These are phyloP conservation scores for Lepus americanus DNA, from an alignment of 2,113 vertebrate species.

Conservation along the genomic window DNA sequence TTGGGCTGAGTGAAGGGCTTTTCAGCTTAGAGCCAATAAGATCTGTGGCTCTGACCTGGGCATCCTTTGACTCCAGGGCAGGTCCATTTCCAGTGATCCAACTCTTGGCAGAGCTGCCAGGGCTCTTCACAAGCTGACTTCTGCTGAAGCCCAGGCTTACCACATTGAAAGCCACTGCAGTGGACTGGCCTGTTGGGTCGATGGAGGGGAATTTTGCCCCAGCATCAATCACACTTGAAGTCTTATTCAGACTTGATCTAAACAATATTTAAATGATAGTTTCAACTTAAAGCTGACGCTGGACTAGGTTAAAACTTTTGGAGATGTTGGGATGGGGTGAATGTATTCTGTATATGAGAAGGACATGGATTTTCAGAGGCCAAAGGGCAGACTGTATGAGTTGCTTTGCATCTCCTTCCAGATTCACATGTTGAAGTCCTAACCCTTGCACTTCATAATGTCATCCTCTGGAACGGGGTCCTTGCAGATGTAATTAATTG, in stretches of 20 bases:
- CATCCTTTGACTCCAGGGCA: too few species aligned
- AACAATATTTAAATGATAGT: not conserved
- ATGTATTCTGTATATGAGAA: not conserved
- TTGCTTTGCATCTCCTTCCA: not conserved
- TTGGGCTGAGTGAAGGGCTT: too few species aligned
- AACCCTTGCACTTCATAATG: not conserved
- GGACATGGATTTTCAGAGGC: not conserved
- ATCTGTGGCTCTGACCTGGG: too few species aligned
- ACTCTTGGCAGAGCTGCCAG: too few species aligned
- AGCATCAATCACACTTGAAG: not conserved
- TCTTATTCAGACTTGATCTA: not conserved
- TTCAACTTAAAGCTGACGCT: not conserved
- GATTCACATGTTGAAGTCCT: not conserved
- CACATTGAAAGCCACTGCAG: too few species aligned
- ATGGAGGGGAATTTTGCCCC: not conserved
- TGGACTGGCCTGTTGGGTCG: too few species aligned
- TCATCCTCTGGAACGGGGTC: not conserved
- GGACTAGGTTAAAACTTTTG: not conserved
- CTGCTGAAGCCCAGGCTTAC: too few species aligned
- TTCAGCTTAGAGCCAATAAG: too few species aligned
- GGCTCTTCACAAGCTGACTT: too few species aligned
- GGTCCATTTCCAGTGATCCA: too few species aligned
- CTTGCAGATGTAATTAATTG: not conserved
- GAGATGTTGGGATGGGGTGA: not conserved
- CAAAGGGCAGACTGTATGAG: not conserved